phyloP scores from a whole-genome alignment of 2,888 invertebrate genomes.

The Marronus borbonicus region DNA sequence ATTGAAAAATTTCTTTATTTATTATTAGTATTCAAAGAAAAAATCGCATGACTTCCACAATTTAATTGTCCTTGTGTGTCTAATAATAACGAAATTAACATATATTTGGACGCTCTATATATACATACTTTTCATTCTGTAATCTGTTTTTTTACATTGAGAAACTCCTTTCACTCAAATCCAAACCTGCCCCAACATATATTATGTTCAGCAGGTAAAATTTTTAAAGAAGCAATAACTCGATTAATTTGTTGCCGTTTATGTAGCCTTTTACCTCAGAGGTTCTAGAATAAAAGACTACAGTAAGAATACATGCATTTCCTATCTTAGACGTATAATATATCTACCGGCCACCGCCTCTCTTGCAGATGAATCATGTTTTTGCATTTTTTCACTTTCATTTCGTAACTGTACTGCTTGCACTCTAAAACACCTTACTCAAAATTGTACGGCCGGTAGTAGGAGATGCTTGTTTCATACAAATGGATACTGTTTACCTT shows the following conservation, averaged over 20 bases:
- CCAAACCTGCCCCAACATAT: not conserved
- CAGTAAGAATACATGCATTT: conserved; percentile 11
- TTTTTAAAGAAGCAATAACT: not conserved
- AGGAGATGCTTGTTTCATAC: conserved; percentile 48
- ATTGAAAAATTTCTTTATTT: too few species aligned
- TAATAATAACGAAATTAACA: too few species aligned
- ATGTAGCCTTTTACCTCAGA: not conserved
- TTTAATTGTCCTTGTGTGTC: too few species aligned
- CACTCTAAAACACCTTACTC: conserved; percentile 4
- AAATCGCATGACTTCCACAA: too few species aligned
- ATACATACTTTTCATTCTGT: too few species aligned
- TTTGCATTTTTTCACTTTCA: conserved; percentile 50
- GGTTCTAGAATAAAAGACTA: not conserved
- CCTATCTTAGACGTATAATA: not conserved
- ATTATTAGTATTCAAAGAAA: too few species aligned
- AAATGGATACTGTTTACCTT: conserved; percentile 50
- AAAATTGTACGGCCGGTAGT: conserved; percentile 44
- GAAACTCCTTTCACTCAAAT: not conserved
- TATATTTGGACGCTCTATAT: too few species aligned
- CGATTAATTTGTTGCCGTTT: not conserved
- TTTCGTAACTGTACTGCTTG: conserved; percentile 31
- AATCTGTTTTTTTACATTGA: not conserved
- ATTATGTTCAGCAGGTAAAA: not conserved
- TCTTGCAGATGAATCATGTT: conserved; percentile 35
- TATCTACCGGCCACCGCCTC: conserved; percentile 24